phyloP scores from a whole-genome alignment of 92 coral and sea anemone genomes.

The Porites divaricata region DNA sequence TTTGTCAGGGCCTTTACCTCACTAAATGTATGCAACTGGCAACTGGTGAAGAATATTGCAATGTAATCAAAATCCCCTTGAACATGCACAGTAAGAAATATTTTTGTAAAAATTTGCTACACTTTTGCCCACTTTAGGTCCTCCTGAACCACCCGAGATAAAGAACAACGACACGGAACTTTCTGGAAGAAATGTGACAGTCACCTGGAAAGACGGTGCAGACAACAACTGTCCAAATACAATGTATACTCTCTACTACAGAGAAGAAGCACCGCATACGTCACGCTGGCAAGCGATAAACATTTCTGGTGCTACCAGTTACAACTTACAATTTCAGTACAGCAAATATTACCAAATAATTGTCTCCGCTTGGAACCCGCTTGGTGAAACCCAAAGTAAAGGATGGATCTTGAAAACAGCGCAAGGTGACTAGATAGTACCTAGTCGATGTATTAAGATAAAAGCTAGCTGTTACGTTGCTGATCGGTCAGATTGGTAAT shows the following conservation, averaged over 20 bases:
- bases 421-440: not conserved
- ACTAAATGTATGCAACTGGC: too few relatives aligned
- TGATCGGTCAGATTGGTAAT: too few relatives aligned
- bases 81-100: too few relatives aligned
- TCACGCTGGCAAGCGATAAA: not conserved
- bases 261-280: not conserved
- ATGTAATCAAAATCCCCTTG: too few relatives aligned
- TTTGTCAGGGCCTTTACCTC: too few relatives aligned
- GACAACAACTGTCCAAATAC: not conserved
- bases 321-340: not conserved
- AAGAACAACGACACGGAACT: not conserved
- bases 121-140: not conserved
- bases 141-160: constrained; percentile 1
- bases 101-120: too few relatives aligned
- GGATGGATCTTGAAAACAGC: constrained; percentile 2
- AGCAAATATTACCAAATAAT: not conserved
- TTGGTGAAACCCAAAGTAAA: not conserved
- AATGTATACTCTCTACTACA: not conserved
- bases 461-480: too few relatives aligned
- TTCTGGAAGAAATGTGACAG: not conserved
- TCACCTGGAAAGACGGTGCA: not conserved
- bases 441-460: not conserved
- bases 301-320: not conserved
- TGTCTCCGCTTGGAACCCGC: constrained; percentile 1
- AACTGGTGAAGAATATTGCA: too few relatives aligned